Conservation (phyloP, 2,888 invertebrate species). For the Diadegma fenestrale region DNA sequence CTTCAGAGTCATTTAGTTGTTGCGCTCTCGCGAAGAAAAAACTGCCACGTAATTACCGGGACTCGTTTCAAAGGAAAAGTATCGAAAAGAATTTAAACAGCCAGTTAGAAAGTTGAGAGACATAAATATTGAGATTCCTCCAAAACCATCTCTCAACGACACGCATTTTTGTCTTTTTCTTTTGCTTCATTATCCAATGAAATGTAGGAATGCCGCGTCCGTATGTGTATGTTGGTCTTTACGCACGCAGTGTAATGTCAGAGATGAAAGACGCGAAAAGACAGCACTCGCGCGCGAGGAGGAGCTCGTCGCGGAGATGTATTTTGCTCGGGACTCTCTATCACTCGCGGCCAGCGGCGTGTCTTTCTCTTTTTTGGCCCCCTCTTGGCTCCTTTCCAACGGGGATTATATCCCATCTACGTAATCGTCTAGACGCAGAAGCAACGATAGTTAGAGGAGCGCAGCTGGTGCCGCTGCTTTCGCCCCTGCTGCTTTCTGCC, state of each 20-base stretch:
- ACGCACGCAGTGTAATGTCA: neutral
- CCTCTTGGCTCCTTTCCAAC: conserved; percentile 57
- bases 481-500: no score
- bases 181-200: neutral
- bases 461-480: conserved; percentile 50
- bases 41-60: neutral
- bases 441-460: conserved; percentile 41
- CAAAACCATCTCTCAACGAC: neutral
- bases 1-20: no score
- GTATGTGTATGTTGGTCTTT: neutral
- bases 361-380: neutral
- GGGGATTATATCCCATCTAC: conserved; percentile 66
- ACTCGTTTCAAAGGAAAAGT: neutral
- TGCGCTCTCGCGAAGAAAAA: no score
- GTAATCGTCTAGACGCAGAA: conserved; percentile 62
- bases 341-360: neutral
- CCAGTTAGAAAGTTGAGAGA: neutral
- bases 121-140: conserved; percentile 11
- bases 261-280: conserved; percentile 42
- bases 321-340: conserved; percentile 8
- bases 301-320: neutral
- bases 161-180: neutral
- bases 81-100: neutral
- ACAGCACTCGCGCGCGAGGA: conserved; percentile 26
- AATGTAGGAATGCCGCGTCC: neutral